These are phyloP conservation scores for mouse (Mus musculus) DNA, from an alignment of 2,113 vertebrate species.

Conservation along the genomic window GRCm39 chr5:56300001-56300500, in stretches of 20 bases:
- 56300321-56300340: background rate
- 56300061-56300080: fast-evolving
- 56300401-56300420: background rate
- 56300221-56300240: background rate
- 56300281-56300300: background rate
- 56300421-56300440: background rate
- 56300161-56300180: background rate
- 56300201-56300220: background rate
- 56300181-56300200: background rate
- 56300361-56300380: background rate
- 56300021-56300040: background rate
- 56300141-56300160: background rate
- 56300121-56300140: background rate
- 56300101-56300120: background rate
- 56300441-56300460: background rate
- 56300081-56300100: background rate
- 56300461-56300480: background rate
- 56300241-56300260: background rate
- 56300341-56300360: background rate
- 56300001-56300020: background rate
- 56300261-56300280: background rate
- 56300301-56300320: no score
- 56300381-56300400: background rate
- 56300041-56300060: background rate
- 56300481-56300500: background rate